Percentiles rank a stretch among this genome's conserved stretches.
phyloP scores from a whole-genome alignment of 2,797 vertebrate species.

The Bovichtus diacanthus region DNA sequence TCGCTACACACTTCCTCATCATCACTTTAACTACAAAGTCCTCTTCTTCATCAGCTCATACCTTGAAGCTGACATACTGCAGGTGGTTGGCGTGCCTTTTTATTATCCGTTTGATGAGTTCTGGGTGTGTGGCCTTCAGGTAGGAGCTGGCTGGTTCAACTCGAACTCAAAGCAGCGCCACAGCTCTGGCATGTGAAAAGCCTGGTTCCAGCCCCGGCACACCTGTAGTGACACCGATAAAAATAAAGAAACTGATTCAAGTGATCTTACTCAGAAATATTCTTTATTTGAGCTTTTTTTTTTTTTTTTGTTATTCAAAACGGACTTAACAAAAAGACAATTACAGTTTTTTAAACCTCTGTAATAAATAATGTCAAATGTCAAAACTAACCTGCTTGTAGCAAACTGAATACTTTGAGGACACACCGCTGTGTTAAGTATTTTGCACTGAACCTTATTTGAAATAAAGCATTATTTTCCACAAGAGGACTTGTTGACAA shows the following conservation, averaged over 20 bases:
- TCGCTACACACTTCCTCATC: background rate
- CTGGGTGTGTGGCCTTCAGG: conserved; percentile 95
- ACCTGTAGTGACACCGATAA: conserved; percentile 80
- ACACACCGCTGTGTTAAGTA: background rate
- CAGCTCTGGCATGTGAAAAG: conserved; percentile 97
- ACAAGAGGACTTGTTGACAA: background rate
- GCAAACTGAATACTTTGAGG: background rate
- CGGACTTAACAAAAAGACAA: background rate
- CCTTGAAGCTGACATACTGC: conserved; percentile 99
- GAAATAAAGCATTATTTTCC: background rate
- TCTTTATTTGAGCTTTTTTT: background rate
- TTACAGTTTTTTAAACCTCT: background rate
- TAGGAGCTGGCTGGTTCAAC: conserved; percentile 95
- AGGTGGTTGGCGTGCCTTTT: conserved; percentile 96
- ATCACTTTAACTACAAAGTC: background rate
- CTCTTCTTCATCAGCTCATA: conserved; percentile 59
- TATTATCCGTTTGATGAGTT: conserved; percentile 97
- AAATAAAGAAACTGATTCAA: background rate
- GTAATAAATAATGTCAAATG: background rate
- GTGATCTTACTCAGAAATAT: background rate
- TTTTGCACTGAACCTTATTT: conserved; percentile 1
- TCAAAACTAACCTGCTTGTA: background rate
- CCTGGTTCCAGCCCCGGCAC: conserved; percentile 93
- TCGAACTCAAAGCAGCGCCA: conserved; percentile 99
- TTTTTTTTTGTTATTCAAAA: background rate